These are phyloP conservation scores for Pseudorasbora parva DNA, from an alignment of 2,113 vertebrate genomes.

Conservation along the genomic window DNA sequence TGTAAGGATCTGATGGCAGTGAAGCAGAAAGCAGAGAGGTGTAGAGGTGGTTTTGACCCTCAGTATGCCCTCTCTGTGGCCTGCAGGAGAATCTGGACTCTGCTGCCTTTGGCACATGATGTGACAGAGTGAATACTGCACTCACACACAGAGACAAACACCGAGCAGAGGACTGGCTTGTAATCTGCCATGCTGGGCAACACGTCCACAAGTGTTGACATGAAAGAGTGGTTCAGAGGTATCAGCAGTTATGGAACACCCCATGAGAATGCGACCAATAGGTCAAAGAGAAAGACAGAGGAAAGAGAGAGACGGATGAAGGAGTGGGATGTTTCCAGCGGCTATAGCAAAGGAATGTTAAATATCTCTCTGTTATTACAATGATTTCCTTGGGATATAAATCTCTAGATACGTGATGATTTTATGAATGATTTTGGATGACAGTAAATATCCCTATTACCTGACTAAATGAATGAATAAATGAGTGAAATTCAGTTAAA, in stretches of 20 bases:
- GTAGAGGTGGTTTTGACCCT: conserved; percentile 18
- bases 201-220: background rate
- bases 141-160: conserved; percentile 18
- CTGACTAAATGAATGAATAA: background rate
- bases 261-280: background rate
- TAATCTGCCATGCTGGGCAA: conserved; percentile 6
- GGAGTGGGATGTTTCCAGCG: background rate
- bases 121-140: conserved; percentile 31
- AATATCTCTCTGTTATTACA: background rate
- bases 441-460: background rate
- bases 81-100: conserved; percentile 38
- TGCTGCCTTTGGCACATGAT: conserved; percentile 56
- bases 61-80: conserved; percentile 38
- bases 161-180: background rate
- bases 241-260: conserved; percentile 1
- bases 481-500: no score
- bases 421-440: background rate
- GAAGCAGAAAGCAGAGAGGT: background rate
- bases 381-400: background rate
- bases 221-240: background rate
- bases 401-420: background rate
- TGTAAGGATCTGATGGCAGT: background rate
- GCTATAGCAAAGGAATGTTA: background rate
- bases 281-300: no score
- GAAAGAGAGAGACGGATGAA: background rate